phyloP scores from a whole-genome alignment of 92 coral and sea anemone species.

The Diadumene lineata region DNA sequence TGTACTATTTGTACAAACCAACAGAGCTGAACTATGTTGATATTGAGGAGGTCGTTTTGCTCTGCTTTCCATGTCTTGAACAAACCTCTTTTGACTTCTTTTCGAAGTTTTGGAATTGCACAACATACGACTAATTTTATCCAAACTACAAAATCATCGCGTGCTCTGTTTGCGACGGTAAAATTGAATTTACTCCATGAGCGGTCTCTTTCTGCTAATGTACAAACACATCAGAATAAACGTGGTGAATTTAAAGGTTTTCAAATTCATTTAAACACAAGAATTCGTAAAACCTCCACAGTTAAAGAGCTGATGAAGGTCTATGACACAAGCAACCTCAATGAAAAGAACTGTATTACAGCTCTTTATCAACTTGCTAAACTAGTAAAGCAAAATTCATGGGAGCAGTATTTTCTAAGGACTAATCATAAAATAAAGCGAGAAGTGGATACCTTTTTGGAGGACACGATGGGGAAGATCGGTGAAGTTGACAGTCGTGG shows the following conservation, averaged over 20 bases:
- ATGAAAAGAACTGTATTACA: conserved; percentile 28
- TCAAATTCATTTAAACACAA: conserved; percentile 29
- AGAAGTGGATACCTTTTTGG: conserved; percentile 10
- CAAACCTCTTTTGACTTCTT: not conserved
- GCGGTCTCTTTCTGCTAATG: not conserved
- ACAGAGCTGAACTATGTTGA: not conserved
- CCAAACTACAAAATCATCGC: not conserved
- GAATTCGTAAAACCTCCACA: conserved; percentile 10
- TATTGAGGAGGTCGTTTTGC: conserved; percentile 1
- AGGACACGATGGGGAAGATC: conserved; percentile 5
- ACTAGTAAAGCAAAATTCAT: conserved; percentile 14
- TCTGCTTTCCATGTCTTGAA: not conserved
- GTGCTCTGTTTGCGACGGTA: not conserved
- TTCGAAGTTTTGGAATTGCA: not conserved
- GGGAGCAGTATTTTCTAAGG: conserved; percentile 25
- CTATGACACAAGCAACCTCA: conserved; percentile 24
- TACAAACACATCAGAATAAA: not conserved
- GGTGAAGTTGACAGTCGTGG: conserved; percentile 30
- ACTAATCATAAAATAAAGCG: conserved; percentile 12
- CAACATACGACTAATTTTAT: not conserved
- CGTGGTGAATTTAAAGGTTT: conserved; percentile 30
- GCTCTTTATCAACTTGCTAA: conserved; percentile 36
- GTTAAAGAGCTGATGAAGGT: conserved; percentile 22
- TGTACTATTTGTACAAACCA: not conserved
- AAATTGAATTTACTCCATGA: not conserved